Conservation (phyloP, 23 tunicate species). For the Ascidia mentula region DNA sequence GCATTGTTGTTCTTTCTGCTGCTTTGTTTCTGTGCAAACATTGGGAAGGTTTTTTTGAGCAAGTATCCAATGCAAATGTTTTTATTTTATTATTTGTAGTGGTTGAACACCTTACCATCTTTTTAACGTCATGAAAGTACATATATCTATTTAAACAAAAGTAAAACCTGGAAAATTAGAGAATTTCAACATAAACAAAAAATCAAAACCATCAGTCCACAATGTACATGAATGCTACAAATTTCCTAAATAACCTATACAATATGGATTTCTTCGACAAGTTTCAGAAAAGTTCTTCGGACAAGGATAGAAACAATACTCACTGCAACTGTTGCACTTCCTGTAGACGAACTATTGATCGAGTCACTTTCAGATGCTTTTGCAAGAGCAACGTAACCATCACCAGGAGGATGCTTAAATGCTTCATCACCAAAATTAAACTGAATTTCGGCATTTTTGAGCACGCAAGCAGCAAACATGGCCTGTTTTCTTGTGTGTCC, state of each 20-base stretch:
- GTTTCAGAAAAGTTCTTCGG: too few relatives aligned
- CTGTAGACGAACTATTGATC: conserved; percentile 17
- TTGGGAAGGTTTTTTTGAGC: too few relatives aligned
- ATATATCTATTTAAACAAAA: too few relatives aligned
- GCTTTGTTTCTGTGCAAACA: conserved; percentile 10
- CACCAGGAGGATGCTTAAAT: conserved; percentile 58
- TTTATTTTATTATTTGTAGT: not conserved
- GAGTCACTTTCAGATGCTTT: conserved; percentile 38
- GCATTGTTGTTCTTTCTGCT: conserved; percentile 35
- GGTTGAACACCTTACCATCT: not conserved
- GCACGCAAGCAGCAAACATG: conserved; percentile 83
- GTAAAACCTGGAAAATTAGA: too few relatives aligned
- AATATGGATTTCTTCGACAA: too few relatives aligned
- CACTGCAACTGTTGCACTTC: conserved; percentile 13
- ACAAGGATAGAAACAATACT: not conserved
- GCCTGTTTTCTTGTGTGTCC: conserved; percentile 46
- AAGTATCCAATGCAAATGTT: too few relatives aligned
- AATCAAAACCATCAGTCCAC: too few relatives aligned
- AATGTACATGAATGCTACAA: too few relatives aligned
- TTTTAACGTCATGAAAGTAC: too few relatives aligned
- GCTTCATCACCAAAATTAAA: conserved; percentile 71
- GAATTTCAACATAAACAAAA: too few relatives aligned
- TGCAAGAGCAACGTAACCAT: conserved; percentile 52
- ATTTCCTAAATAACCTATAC: too few relatives aligned
- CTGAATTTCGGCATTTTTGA: conserved; percentile 87